Evolutionary conservation across 2,113 vertebrate species (phyloP), one percentile per base, ranked within the genome.

Genomic region (Oxyruncus cristatus): DNA sequence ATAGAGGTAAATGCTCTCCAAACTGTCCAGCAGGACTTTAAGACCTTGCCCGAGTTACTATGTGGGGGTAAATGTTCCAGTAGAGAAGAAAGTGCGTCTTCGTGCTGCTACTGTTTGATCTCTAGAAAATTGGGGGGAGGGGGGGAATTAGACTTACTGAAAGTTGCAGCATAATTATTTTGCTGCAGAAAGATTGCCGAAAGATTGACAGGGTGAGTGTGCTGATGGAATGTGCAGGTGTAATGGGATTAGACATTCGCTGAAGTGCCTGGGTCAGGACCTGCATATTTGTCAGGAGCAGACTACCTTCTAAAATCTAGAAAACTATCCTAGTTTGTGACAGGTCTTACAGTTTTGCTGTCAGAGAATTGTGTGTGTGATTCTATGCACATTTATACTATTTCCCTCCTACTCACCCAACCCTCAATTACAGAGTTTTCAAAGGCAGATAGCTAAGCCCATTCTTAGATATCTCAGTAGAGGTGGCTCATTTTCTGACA

Each of bases 21-120:
- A 76, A 81, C 91, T 89, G 72, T 93, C 78, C 94, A 92, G 66
- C 39, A 93, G 73, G 76, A 95, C 52, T 97, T 96, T 81, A 71
- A 89, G 92, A 94, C 75, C n/a, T 97, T 97, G 55, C 65, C 62
- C 83, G 26, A 94, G 72, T 84, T 76, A 89, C 37, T 50, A 81
- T 97, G 30, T 85, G 39, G 70, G 91, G 94, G 58, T 53, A 87
- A 92, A 91, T 71, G 30, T 92, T 95, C 66, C 70, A 89, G 50
- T 71, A 70, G 85, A 92, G 76, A 28, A 49, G 84, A 80, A 33
- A 47, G 28, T 95, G 77, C 33, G 73, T 93, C 90, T 92, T 76
- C 52, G 22, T 85, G 71, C 62, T 94, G 75, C 67, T 86, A 14
- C 49, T 71, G 47, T 94, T 96, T 96, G 58, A 71, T 70, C 49